phyloP scores from a whole-genome alignment of 1,140 invertebrate genomes.

The Ridgeia piscesae region DNA sequence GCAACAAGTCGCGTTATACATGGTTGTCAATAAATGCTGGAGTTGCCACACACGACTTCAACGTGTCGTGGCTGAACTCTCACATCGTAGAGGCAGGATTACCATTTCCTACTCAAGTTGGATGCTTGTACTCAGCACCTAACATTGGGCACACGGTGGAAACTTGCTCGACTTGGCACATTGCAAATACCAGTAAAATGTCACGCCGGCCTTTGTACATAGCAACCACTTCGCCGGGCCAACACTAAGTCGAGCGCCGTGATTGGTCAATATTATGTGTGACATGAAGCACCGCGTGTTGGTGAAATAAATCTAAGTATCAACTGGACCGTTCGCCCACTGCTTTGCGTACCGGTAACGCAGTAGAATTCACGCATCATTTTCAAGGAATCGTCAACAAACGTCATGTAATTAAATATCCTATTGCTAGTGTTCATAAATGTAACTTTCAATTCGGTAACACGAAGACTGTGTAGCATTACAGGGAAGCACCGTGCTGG shows the following conservation, averaged over 20 bases:
- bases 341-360: neutral
- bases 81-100: neutral
- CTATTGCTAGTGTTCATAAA: neutral
- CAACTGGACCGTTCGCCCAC: neutral
- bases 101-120: neutral
- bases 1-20: neutral
- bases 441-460: neutral
- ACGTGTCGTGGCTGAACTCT: neutral
- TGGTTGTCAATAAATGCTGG: neutral
- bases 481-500: neutral
- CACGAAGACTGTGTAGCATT: neutral
- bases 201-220: neutral
- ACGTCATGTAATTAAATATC: neutral
- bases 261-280: neutral
- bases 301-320: neutral
- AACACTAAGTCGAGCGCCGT: neutral
- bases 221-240: neutral
- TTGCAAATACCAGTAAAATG: neutral
- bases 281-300: neutral
- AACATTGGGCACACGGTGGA: neutral
- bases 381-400: neutral
- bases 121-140: neutral
- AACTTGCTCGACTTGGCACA: neutral
- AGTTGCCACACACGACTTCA: neutral
- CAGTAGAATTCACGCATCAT: too few species aligned